Percentiles rank a stretch among this genome's conserved stretches.
Evolutionary conservation across 2,797 vertebrate genomes (phyloP).

Genomic region (Sebastolobus alascanus): DNA sequence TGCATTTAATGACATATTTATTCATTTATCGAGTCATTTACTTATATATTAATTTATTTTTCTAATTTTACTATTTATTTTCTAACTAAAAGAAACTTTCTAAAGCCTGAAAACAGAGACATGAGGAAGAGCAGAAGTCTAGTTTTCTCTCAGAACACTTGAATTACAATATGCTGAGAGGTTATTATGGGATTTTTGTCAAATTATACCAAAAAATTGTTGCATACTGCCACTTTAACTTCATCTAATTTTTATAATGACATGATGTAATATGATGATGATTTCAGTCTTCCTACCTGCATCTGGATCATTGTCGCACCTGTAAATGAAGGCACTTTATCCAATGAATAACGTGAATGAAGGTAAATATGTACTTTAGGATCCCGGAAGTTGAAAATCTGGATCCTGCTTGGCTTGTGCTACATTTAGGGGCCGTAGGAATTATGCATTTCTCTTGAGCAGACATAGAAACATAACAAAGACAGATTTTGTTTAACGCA

Average conservation of each 20-base stretch:
- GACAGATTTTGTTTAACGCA: background rate
- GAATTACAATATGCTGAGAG: too few relatives aligned
- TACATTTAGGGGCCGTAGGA: conserved; percentile 20
- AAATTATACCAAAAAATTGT: background rate
- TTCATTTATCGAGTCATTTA: too few relatives aligned
- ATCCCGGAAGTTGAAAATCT: conserved; percentile 72
- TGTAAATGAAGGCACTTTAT: background rate
- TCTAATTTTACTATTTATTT: too few relatives aligned
- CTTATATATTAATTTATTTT: too few relatives aligned
- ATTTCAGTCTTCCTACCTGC: background rate
- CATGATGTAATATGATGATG: background rate
- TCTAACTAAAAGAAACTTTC: too few relatives aligned
- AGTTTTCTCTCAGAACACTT: too few relatives aligned
- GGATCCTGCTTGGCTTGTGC: conserved; percentile 73
- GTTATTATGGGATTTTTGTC: too few relatives aligned
- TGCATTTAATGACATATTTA: too few relatives aligned
- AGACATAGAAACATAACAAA: background rate
- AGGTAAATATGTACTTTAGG: conserved; percentile 52
- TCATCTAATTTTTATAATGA: background rate
- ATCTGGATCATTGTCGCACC: background rate
- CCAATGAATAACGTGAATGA: background rate
- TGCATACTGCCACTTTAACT: background rate
- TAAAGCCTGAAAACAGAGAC: too few relatives aligned
- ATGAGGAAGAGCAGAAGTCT: too few relatives aligned
- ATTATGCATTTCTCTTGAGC: accelerated